Conservation (phyloP, 2,797 vertebrate species). For the Philypnodon macrostomus region DNA sequence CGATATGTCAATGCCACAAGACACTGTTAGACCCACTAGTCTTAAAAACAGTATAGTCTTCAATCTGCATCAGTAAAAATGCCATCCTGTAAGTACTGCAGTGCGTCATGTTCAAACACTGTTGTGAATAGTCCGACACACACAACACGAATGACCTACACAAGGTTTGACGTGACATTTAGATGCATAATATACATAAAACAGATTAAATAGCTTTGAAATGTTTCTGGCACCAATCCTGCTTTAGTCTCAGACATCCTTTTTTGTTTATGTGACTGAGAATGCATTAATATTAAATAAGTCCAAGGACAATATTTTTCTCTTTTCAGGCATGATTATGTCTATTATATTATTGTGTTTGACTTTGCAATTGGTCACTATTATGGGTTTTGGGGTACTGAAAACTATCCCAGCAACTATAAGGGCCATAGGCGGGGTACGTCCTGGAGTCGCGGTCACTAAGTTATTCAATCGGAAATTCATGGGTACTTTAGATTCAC, state of each 20-base stretch:
- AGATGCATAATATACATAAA: conserved; percentile 23
- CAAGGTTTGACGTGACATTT: conserved; percentile 43
- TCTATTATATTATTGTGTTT: background rate
- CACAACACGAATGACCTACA: conserved; percentile 39
- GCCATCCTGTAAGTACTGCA: conserved; percentile 34
- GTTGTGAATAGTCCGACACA: conserved; percentile 28
- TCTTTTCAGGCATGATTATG: background rate
- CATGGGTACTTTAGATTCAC: too few relatives aligned
- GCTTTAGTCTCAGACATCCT: conserved; percentile 37
- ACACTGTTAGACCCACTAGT: background rate
- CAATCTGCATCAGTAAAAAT: conserved; percentile 38
- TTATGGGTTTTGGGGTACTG: too few relatives aligned
- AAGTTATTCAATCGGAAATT: too few relatives aligned
- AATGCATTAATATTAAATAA: conserved; percentile 29
- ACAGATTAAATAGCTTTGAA: conserved; percentile 35
- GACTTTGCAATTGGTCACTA: too few relatives aligned
- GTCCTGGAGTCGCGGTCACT: too few relatives aligned
- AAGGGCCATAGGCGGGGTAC: too few relatives aligned
- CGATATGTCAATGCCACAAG: conserved; percentile 3
- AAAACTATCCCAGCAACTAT: too few relatives aligned
- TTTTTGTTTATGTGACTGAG: conserved; percentile 45
- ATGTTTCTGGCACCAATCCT: conserved; percentile 34
- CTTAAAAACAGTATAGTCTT: too few relatives aligned
- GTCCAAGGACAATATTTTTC: conserved; percentile 38
- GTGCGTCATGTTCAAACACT: conserved; percentile 45